Base-by-base conservation (phyloP, 2,797 vertebrate species). In the Pangasius macronema region DNA sequence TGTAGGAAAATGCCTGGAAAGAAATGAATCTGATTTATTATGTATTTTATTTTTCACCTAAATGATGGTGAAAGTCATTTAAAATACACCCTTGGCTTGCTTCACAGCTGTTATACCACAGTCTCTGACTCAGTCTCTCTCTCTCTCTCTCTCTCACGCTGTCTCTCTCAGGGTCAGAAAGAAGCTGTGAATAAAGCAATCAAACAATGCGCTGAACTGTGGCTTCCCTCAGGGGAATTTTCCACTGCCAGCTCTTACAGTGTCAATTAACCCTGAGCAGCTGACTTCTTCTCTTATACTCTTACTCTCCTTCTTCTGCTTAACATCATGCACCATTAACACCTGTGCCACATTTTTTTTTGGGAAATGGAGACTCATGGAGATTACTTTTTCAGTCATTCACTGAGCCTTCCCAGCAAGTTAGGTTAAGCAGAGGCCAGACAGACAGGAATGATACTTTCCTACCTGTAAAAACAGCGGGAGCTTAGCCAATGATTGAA, bases 261-360 rank as follows among this genome's bases (percentile, higher is more conserved):
- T 30, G 81, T 68, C 88, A 87, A 92, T 89, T 85, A 87, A 55
- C 76, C 75, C 51, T 61, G 61, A 85, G 82, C 86, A 61, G 86
- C 79, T 89, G 46, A 85, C 73, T 76, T 86, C 55, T 55, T 33
- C 16, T 55, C 49, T 16, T 36, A 51, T 18, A 53, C 59, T 85
- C n/a, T 49, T 33, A 83, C 77, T 89, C 49, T 88, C 81, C 73
- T 42, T 46, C 39, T 65, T 14, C 9, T 39, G 22, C 4, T 79
- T 33, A 61, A 61, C 18, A 59, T 27, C 16, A 42, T 81, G 51
- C 24, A 80, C 39, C 70, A 46, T 73, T 24, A 73, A 39, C 9
- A 27, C 39, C 30, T 67, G 30, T 67, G n/a, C 65, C 14, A 3
- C 30, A 7, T 33, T 67, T 67, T 33, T 67, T 14, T 13, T 5